A percentile compares a stretch with the other conserved stretches of the same genome.
These are phyloP conservation scores for Tachina fera DNA, from an alignment of 2,888 invertebrate species.

Conservation along the genomic window DNA sequence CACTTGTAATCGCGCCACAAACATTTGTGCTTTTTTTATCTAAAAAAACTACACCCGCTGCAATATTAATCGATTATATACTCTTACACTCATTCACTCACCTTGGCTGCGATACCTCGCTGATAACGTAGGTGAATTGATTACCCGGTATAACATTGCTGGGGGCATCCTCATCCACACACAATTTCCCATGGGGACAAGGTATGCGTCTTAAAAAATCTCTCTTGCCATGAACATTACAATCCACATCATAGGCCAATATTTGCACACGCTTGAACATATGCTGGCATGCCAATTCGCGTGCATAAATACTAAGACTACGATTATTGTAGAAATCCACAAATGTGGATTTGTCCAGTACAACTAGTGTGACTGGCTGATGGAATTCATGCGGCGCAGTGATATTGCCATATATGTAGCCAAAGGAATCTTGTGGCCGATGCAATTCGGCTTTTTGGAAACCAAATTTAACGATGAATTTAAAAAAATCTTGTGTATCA, in stretches of 20 bases:
- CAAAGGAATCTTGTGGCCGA: slow-evolving; percentile 92
- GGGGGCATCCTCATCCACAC: slow-evolving; percentile 93
- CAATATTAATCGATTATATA: background rate
- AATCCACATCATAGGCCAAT: slow-evolving; percentile 92
- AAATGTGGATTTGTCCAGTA: slow-evolving; percentile 94
- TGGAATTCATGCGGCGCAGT: slow-evolving; percentile 87
- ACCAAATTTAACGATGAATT: slow-evolving; percentile 97
- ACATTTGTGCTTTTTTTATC: slow-evolving; percentile 14
- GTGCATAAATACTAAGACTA: slow-evolving; percentile 87
- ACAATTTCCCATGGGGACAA: slow-evolving; percentile 89
- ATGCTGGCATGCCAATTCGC: slow-evolving; percentile 89
- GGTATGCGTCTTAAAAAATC: slow-evolving; percentile 93
- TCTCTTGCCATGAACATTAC: slow-evolving; percentile 85
- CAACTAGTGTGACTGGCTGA: slow-evolving; percentile 89
- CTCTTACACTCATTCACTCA: slow-evolving; percentile 80
- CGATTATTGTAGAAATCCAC: slow-evolving; percentile 93
- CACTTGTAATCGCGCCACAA: slow-evolving; percentile 18
- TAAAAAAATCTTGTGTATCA: slow-evolving; percentile 90
- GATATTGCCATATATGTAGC: slow-evolving; percentile 98
- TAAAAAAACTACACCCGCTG: background rate
- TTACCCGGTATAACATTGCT: slow-evolving; percentile 92
- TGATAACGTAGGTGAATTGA: slow-evolving; percentile 97
- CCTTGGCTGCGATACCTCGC: slow-evolving; percentile 95
- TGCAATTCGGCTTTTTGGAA: slow-evolving; percentile 97
- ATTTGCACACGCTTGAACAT: slow-evolving; percentile 94